Percentiles rank a stretch among this genome's conserved stretches.
Evolutionary conservation across 2,113 vertebrate genomes (phyloP).

Genomic region (Siniperca knerii): DNA sequence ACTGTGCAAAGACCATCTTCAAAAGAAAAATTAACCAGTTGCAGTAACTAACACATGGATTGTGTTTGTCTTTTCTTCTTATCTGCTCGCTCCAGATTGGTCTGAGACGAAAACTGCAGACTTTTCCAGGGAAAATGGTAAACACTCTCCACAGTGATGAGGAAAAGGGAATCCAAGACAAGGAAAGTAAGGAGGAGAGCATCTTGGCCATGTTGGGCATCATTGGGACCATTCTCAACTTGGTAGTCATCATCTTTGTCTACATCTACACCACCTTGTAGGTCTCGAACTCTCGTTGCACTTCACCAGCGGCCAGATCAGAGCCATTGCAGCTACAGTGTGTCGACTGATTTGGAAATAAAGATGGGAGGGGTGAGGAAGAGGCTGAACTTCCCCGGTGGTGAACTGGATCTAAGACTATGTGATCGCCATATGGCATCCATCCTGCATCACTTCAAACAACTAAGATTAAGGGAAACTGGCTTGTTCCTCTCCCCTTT

Average conservation of each 20-base stretch:
- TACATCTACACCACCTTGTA: constrained; percentile 98
- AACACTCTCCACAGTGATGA: constrained; percentile 94
- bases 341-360: constrained; percentile 22
- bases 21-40: constrained; percentile 24
- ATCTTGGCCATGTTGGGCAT: constrained; percentile 98
- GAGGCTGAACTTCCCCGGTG: constrained; percentile 12
- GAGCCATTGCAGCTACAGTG: neutral
- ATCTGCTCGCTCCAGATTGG: constrained; percentile 84
- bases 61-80: constrained; percentile 56
- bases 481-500: constrained; percentile 27
- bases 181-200: constrained; percentile 95
- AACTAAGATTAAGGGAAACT: constrained; percentile 50
- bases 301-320: neutral
- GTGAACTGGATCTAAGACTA: constrained; percentile 42
- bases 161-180: constrained; percentile 94
- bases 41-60: constrained; percentile 26
- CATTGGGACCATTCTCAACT: constrained; percentile 96
- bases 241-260: constrained; percentile 98
- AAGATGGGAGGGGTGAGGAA: constrained; percentile 22
- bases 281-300: constrained; percentile 1
- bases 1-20: constrained; percentile 17
- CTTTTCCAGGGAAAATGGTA: constrained; percentile 95
- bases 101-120: constrained; percentile 89
- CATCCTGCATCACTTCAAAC: constrained; percentile 27
- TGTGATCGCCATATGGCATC: constrained; percentile 21